phyloP scores from a whole-genome alignment of 2,113 vertebrate species.

The Echinops telfairi region DNA sequence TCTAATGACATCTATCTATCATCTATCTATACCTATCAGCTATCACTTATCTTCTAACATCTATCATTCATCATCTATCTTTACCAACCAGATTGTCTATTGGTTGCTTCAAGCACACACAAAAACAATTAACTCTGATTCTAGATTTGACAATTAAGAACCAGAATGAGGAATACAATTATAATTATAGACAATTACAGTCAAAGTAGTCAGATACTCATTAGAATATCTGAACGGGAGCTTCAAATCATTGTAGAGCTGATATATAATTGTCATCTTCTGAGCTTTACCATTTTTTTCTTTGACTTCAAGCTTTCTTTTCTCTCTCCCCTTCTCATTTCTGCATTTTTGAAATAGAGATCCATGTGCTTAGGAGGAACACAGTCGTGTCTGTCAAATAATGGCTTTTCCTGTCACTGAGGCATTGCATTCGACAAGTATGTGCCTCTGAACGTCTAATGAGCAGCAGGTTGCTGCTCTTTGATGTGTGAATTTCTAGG shows the following conservation, averaged over 20 bases:
- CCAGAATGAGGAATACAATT: background rate
- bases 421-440: slow-evolving; percentile 85
- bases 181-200: too few relatives aligned
- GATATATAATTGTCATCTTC: background rate
- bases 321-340: background rate
- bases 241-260: slow-evolving; percentile 18
- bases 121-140: background rate
- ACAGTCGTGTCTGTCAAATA: slow-evolving; percentile 75
- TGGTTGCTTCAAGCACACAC: too few relatives aligned
- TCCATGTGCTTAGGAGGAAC: background rate
- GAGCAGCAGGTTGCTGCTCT: slow-evolving; percentile 74
- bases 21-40: too few relatives aligned
- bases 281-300: background rate
- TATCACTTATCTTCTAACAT: too few relatives aligned
- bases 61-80: too few relatives aligned
- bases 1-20: too few relatives aligned
- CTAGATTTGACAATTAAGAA: slow-evolving; percentile 13
- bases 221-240: slow-evolving; percentile 9
- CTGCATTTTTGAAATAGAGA: slow-evolving; percentile 20
- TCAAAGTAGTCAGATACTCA: background rate
- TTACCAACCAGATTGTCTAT: too few relatives aligned
- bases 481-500: slow-evolving; percentile 78
- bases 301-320: background rate
- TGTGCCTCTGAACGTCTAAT: slow-evolving; percentile 75
- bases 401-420: slow-evolving; percentile 74